Percentiles rank a stretch among this genome's conserved stretches.
These are phyloP conservation scores for Drosophila aldrichi DNA, from an alignment of 2,888 invertebrate genomes.

Conservation along the genomic window DNA sequence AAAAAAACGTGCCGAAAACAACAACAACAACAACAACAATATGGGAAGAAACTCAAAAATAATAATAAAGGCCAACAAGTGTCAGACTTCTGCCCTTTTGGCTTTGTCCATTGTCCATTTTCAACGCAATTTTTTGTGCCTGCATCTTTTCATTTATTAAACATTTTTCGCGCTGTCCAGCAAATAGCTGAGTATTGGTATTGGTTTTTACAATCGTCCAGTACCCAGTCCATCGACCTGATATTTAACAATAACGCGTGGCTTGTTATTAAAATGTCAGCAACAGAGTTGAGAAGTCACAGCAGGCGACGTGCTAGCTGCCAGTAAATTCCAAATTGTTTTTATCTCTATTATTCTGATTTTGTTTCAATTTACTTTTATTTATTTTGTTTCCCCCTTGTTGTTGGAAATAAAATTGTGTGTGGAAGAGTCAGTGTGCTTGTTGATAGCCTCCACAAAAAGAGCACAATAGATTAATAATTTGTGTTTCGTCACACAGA, in stretches of 20 bases:
- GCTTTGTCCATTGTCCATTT: conserved; percentile 24
- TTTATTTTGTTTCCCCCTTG: background rate
- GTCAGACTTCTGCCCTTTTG: conserved; percentile 12
- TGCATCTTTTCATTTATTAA: conserved; percentile 33
- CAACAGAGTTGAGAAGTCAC: conserved; percentile 27
- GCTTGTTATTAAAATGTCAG: conserved; percentile 44
- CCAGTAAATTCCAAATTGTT: conserved; percentile 17
- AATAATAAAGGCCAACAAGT: conserved; percentile 24
- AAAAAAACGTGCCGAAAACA: conserved; percentile 3
- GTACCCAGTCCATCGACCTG: conserved; percentile 5
- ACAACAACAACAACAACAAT: background rate
- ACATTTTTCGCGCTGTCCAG: conserved; percentile 21
- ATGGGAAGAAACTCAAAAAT: background rate
- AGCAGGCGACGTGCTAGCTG: conserved; percentile 17
- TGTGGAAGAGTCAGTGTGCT: background rate
- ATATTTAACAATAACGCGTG: conserved; percentile 43
- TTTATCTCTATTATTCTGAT: conserved; percentile 19
- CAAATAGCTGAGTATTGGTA: conserved; percentile 16
- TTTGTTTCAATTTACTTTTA: background rate
- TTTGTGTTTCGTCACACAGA: conserved; percentile 11
- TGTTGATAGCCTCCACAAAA: background rate
- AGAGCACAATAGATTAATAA: conserved; percentile 26
- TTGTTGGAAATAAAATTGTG: background rate
- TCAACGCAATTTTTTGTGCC: conserved; percentile 21
- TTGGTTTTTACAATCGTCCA: conserved; percentile 11